A percentile compares a stretch with the other conserved stretches of the same genome.
These are phyloP conservation scores for Agriopis marginaria DNA, from an alignment of 2,888 invertebrate genomes.

Conservation along the genomic window DNA sequence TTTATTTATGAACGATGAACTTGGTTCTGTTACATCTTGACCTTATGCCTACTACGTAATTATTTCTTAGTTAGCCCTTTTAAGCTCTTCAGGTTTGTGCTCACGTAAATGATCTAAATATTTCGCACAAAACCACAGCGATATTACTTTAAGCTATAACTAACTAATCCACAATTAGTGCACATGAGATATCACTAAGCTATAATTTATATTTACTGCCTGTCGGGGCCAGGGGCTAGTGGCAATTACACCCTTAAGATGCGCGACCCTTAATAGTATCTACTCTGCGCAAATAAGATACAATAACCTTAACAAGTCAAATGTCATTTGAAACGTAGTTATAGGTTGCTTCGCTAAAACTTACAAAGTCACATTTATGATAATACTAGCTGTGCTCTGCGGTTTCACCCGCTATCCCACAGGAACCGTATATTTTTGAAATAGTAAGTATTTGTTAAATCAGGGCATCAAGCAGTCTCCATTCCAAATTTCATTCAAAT, in stretches of 20 bases:
- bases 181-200: conserved; percentile 43
- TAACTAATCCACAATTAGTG: conserved; percentile 48
- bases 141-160: conserved; percentile 39
- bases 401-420: too few relatives aligned
- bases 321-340: not conserved
- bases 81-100: not conserved
- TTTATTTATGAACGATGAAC: too few relatives aligned
- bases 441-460: too few relatives aligned
- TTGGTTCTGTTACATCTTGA: too few relatives aligned
- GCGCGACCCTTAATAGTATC: conserved; percentile 31
- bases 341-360: not conserved
- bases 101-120: not conserved
- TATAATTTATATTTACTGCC: conserved; percentile 60
- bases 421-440: too few relatives aligned
- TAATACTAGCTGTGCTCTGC: too few relatives aligned
- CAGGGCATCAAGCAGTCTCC: too few relatives aligned
- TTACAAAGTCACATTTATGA: too few relatives aligned
- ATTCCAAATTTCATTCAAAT: too few relatives aligned
- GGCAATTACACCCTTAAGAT: conserved; percentile 60
- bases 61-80: not conserved
- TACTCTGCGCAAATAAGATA: conserved; percentile 48
- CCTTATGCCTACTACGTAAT: not conserved
- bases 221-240: conserved; percentile 44
- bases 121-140: conserved; percentile 6
- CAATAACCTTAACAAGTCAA: conserved; percentile 48